These are phyloP conservation scores for Mactra quadrangularis DNA, from an alignment of 1,140 invertebrate species.

Conservation along the genomic window DNA sequence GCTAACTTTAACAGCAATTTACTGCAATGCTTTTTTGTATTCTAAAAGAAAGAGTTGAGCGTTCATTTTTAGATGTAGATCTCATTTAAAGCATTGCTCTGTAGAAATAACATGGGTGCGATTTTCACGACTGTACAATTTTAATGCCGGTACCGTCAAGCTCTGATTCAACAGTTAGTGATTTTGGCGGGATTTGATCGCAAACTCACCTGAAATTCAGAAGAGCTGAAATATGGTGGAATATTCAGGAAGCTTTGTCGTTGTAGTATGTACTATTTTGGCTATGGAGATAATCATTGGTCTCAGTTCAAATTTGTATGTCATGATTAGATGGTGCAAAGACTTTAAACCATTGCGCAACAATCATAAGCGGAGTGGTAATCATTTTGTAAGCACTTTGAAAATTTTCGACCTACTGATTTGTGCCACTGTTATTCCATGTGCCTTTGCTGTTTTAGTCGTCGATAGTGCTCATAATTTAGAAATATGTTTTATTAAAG, in stretches of 20 bases:
- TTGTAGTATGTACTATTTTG: conserved; percentile 4
- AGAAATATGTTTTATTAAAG: conserved; percentile 36
- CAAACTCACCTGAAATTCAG: too few species aligned
- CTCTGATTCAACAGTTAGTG: too few species aligned
- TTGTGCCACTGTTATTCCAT: conserved; percentile 16
- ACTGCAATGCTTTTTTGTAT: too few species aligned
- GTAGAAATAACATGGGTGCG: too few species aligned
- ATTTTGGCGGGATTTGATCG: too few species aligned
- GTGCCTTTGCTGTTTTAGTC: conserved; percentile 7
- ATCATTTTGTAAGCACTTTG: conserved; percentile 27
- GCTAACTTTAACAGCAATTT: too few species aligned
- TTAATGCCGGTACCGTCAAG: too few species aligned
- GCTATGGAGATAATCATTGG: neutral
- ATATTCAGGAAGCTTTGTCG: conserved; percentile 11
- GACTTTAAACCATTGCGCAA: neutral
- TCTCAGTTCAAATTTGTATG: conserved; percentile 9
- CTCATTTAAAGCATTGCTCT: too few species aligned
- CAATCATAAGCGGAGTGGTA: conserved; percentile 8
- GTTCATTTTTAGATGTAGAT: too few species aligned
- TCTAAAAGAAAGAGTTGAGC: too few species aligned
- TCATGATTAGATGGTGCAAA: conserved; percentile 29
- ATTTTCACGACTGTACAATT: too few species aligned
- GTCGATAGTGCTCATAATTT: conserved; percentile 15
- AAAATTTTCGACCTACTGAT: conserved; percentile 36
- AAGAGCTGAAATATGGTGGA: conserved; percentile 8